A percentile compares a stretch with the other conserved stretches of the same genome.
Conservation (phyloP, 1,140 invertebrate genomes). For the Capitella teleta region DNA sequence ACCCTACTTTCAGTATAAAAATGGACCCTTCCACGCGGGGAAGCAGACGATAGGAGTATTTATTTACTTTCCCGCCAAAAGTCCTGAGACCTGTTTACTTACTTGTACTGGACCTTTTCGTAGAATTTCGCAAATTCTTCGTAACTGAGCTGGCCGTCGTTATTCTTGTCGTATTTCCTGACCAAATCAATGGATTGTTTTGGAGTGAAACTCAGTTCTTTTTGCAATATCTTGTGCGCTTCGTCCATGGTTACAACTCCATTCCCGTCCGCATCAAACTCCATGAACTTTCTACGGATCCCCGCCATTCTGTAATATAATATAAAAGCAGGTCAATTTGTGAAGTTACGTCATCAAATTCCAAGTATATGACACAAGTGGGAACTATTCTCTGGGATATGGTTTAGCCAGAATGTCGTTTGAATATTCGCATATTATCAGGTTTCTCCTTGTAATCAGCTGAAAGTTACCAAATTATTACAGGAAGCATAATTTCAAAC, state of each 20-base stretch:
- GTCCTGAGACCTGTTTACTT: too few relatives aligned
- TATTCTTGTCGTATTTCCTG: background rate
- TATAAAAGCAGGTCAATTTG: too few relatives aligned
- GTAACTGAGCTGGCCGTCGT: slow-evolving; percentile 6
- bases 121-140: slow-evolving; percentile 7
- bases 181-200: slow-evolving; percentile 1
- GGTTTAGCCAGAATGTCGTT: too few relatives aligned
- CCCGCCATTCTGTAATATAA: slow-evolving; percentile 3
- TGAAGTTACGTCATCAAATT: background rate
- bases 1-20: too few relatives aligned
- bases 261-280: slow-evolving; percentile 4
- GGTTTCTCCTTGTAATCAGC: too few relatives aligned
- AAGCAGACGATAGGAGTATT: too few relatives aligned
- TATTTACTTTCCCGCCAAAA: too few relatives aligned
- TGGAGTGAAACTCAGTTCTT: background rate
- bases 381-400: too few relatives aligned
- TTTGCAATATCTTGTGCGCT: slow-evolving; percentile 1
- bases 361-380: background rate
- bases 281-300: background rate
- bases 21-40: too few relatives aligned
- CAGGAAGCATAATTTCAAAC: too few relatives aligned
- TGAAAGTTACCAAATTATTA: too few relatives aligned
- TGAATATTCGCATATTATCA: too few relatives aligned
- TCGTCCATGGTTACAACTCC: slow-evolving; percentile 5
- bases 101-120: slow-evolving; percentile 7